These are phyloP conservation scores for Oceanites oceanicus DNA, from an alignment of 2,113 vertebrate species.

Conservation along the genomic window DNA sequence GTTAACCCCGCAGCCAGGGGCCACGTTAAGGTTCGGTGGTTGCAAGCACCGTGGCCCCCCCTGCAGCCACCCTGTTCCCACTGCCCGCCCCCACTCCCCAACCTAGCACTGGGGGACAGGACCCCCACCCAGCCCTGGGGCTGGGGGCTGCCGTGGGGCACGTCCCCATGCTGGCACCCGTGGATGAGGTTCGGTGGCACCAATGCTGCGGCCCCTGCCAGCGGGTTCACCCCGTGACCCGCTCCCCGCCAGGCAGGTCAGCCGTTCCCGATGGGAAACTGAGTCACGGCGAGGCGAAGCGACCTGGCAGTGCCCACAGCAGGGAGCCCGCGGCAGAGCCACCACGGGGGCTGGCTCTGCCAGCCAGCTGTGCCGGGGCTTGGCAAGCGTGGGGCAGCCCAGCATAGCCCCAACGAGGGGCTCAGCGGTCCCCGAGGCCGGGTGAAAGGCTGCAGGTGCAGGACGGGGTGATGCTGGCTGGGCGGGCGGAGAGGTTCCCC, in stretches of 20 bases:
- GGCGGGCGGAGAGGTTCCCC: neutral
- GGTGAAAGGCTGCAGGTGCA: neutral
- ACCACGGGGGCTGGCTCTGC: fast-evolving
- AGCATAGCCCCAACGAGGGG: fast-evolving
- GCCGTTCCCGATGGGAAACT: neutral
- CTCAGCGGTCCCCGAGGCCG: fast-evolving
- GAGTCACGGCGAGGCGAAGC: neutral
- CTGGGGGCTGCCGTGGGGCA: neutral
- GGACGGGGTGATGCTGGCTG: neutral
- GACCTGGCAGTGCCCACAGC: neutral
- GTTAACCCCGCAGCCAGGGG: fast-evolving
- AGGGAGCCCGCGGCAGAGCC: fast-evolving
- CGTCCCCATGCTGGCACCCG: fast-evolving
- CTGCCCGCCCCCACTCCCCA: neutral
- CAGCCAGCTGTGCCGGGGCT: neutral
- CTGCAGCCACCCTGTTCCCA: fast-evolving
- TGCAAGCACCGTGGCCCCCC: neutral
- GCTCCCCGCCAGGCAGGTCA: neutral
- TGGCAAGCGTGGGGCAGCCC: fast-evolving
- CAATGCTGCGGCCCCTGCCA: fast-evolving
- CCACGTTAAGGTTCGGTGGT: no score
- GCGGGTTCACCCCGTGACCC: neutral
- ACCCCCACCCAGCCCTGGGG: fast-evolving
- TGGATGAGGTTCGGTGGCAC: neutral
- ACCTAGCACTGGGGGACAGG: neutral